Conservation (phyloP, 1,140 invertebrate species). For the Ptiloglossa arizonensis region DNA sequence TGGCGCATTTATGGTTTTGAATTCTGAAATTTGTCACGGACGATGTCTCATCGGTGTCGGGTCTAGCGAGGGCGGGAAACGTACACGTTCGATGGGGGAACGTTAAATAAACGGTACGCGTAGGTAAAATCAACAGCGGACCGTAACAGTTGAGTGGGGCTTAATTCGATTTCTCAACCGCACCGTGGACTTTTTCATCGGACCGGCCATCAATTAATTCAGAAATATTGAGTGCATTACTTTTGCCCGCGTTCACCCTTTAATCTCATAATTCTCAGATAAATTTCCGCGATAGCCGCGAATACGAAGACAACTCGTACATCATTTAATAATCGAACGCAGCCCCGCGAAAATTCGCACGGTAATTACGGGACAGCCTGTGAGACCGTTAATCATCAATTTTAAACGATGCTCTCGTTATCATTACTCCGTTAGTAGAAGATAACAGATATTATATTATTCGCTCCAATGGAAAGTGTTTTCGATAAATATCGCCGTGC, state of each 20-base stretch:
- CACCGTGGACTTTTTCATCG: conserved; percentile 1
- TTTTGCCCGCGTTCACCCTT: background rate
- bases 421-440: background rate
- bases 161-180: conserved; percentile 49
- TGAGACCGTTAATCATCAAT: conserved; percentile 10
- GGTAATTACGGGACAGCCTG: background rate
- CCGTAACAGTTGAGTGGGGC: background rate
- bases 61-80: conserved; percentile 7
- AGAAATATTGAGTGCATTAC: conserved; percentile 17
- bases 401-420: conserved; percentile 7
- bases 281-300: background rate
- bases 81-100: conserved; percentile 44
- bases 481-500: background rate
- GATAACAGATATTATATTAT: background rate
- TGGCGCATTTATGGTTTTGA: background rate
- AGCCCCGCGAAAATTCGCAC: background rate
- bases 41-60: conserved; percentile 26
- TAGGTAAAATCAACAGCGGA: conserved; percentile 56
- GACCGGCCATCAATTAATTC: conserved; percentile 30
- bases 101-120: conserved; percentile 55
- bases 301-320: background rate
- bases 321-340: background rate
- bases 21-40: background rate
- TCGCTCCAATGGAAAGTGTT: background rate
- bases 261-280: conserved; percentile 3